Percentiles rank a stretch among this genome's conserved stretches.
These are phyloP conservation scores for Lordiphosa fenestrarum DNA, from an alignment of 2,888 invertebrate species.

Conservation along the genomic window DNA sequence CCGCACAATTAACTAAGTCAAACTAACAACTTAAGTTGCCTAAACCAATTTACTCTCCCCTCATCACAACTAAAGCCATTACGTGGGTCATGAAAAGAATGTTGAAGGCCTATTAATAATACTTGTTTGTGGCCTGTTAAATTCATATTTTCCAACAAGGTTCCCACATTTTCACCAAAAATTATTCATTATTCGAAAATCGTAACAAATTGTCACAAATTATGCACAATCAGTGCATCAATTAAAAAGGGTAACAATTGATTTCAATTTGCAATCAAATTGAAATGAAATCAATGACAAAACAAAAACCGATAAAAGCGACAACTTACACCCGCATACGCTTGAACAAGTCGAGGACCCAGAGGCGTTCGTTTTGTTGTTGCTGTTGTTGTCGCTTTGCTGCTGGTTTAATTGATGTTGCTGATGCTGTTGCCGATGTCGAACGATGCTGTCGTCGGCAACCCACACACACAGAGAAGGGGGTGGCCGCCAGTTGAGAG, in stretches of 20 bases:
- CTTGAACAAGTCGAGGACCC: no score
- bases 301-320: constrained; percentile 52
- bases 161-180: constrained; percentile 22
- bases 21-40: no score
- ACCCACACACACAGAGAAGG: constrained; percentile 9
- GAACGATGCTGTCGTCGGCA: constrained; percentile 22
- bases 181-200: neutral
- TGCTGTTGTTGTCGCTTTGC: constrained; percentile 11
- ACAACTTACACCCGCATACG: constrained; percentile 67
- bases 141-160: neutral
- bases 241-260: constrained; percentile 47
- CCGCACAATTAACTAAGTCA: no score
- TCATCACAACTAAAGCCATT: no score
- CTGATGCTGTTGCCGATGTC: constrained; percentile 30
- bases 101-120: no score
- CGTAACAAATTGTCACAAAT: constrained; percentile 68
- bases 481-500: constrained; percentile 16
- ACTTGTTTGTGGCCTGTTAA: no score
- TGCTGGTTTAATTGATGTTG: constrained; percentile 62
- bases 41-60: no score
- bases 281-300: constrained; percentile 73
- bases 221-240: constrained; percentile 76
- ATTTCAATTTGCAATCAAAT: constrained; percentile 75
- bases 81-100: no score
- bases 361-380: constrained; percentile 29